A percentile compares a stretch with the other conserved stretches of the same genome.
phyloP scores from a whole-genome alignment of 2,888 invertebrate species.

The Tiliacea citrago region DNA sequence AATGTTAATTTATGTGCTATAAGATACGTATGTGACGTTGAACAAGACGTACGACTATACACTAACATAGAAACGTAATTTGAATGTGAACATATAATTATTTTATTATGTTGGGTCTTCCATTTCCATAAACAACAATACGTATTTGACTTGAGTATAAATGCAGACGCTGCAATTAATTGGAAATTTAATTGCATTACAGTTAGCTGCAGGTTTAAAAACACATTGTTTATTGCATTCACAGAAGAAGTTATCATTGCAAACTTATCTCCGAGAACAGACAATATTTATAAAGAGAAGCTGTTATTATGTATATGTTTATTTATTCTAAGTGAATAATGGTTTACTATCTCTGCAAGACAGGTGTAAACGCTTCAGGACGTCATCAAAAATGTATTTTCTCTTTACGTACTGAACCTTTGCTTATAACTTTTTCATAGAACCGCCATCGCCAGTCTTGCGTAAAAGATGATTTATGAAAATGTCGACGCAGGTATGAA shows the following conservation, averaged over 20 bases:
- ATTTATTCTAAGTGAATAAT: slow-evolving; percentile 29
- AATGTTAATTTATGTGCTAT: background rate
- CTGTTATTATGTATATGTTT: slow-evolving; percentile 36
- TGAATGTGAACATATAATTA: background rate
- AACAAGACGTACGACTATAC: background rate
- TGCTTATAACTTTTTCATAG: slow-evolving; percentile 42
- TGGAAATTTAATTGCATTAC: background rate
- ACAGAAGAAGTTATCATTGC: slow-evolving; percentile 7
- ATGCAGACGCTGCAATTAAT: background rate
- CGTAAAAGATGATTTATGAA: slow-evolving; percentile 35
- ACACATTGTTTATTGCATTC: slow-evolving; percentile 2
- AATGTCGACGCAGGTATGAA: slow-evolving; percentile 19
- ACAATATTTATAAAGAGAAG: slow-evolving; percentile 23
- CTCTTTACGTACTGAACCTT: slow-evolving; percentile 22
- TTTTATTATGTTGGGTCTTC: background rate
- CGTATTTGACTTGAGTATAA: background rate
- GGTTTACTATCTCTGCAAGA: slow-evolving; percentile 34
- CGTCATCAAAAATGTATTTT: slow-evolving; percentile 56
- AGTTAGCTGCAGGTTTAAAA: slow-evolving; percentile 3
- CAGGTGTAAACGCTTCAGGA: slow-evolving; percentile 52
- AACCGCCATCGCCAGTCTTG: slow-evolving; percentile 15
- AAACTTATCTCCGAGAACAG: slow-evolving; percentile 31
- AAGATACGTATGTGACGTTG: background rate
- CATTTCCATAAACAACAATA: background rate
- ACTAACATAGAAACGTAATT: background rate